Conservation (phyloP, 2,797 vertebrate genomes). For the Clamator glandarius region DNA sequence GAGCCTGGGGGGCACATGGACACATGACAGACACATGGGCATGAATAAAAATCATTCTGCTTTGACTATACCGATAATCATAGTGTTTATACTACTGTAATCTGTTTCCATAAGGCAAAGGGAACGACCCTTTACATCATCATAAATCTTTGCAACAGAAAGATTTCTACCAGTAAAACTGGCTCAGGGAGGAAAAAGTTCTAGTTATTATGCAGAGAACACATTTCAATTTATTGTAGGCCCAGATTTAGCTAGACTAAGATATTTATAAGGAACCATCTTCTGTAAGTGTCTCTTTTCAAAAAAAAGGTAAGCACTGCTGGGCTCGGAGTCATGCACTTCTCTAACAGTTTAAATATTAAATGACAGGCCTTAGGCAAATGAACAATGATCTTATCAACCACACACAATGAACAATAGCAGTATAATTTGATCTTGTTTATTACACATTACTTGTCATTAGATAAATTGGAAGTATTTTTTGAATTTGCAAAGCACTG, state of each 20-base stretch:
- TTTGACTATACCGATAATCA: background rate
- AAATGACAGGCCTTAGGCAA: slow-evolving; percentile 6
- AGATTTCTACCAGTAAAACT: background rate
- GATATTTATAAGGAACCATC: background rate
- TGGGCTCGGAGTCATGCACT: background rate
- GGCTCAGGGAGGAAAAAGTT: background rate
- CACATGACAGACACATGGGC: too few species aligned
- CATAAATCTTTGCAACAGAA: background rate
- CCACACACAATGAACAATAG: background rate
- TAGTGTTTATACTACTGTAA: background rate
- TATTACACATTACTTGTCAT: background rate
- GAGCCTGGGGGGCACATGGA: too few species aligned
- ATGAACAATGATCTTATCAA: slow-evolving; percentile 43
- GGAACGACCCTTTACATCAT: background rate
- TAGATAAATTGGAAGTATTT: slow-evolving; percentile 27
- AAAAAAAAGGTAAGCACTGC: background rate
- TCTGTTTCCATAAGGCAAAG: background rate
- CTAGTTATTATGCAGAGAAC: background rate
- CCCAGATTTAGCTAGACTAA: background rate
- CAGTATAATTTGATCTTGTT: slow-evolving; percentile 40
- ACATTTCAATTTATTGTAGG: background rate
- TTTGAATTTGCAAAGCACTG: slow-evolving; percentile 4
- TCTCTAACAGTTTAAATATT: slow-evolving; percentile 5
- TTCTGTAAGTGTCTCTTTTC: background rate
- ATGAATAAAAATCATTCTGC: background rate